These are phyloP conservation scores for Drosophila pectinifera DNA, from an alignment of 1,140 invertebrate species.

Conservation along the genomic window DNA sequence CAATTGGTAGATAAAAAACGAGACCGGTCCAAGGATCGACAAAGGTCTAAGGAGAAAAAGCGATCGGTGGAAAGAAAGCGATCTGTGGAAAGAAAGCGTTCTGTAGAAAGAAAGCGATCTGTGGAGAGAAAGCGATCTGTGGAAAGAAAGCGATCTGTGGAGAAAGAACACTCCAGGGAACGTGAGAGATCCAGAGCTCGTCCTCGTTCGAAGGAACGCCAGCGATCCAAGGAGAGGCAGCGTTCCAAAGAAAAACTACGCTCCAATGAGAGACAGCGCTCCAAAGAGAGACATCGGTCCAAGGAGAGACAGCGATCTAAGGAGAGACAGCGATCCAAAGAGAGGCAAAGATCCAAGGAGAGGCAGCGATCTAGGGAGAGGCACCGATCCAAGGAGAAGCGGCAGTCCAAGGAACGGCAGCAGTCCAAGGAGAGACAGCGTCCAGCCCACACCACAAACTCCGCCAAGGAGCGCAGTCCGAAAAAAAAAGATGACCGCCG, in stretches of 20 bases:
- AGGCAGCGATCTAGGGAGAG: conserved; percentile 31
- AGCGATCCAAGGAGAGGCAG: conserved; percentile 21
- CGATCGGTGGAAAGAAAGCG: conserved; percentile 31
- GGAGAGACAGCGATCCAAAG: conserved; percentile 23
- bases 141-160: conserved; percentile 25
- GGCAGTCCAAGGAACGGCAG: conserved; percentile 31
- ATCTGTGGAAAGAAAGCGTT: conserved; percentile 16
- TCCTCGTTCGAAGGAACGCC: conserved; percentile 9
- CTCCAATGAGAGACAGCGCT: conserved; percentile 3
- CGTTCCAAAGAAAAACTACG: conserved; percentile 23
- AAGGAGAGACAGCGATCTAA: not conserved
- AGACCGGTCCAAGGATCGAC: conserved; percentile 29
- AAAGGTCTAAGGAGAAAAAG: conserved; percentile 16
- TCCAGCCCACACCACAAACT: conserved; percentile 1
- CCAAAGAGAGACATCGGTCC: conserved; percentile 7
- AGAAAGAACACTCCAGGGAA: conserved; percentile 20
- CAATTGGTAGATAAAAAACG: conserved; percentile 26
- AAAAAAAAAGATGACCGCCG: conserved; percentile 23
- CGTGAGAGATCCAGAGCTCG: conserved; percentile 18
- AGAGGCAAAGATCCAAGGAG: conserved; percentile 10
- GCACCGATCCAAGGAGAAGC: conserved; percentile 33
- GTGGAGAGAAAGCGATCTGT: conserved; percentile 22
- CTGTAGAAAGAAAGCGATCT: conserved; percentile 2
- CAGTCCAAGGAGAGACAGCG: conserved; percentile 33
- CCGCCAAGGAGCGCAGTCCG: conserved; percentile 41